These are phyloP conservation scores for Copidosoma aretas DNA, from an alignment of 2,888 invertebrate species.

Conservation along the genomic window DNA sequence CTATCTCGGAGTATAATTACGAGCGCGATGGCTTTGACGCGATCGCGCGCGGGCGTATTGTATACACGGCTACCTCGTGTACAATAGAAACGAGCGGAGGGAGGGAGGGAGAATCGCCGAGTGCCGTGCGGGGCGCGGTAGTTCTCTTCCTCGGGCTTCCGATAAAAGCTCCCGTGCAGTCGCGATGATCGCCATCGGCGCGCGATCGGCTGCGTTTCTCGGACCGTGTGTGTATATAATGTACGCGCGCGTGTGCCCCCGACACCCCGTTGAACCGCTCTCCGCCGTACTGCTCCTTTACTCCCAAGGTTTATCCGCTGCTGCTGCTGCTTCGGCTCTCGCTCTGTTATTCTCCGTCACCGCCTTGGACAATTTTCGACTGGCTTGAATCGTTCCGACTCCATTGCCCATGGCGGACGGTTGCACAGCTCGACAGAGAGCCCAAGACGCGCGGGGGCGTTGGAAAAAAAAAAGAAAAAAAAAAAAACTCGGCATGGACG, in stretches of 20 bases:
- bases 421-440: too few species aligned
- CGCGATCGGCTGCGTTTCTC: constrained; percentile 43
- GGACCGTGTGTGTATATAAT: constrained; percentile 36
- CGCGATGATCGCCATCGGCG: constrained; percentile 49
- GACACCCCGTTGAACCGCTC: constrained; percentile 20
- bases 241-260: constrained; percentile 8
- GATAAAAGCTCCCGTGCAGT: constrained; percentile 41
- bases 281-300: not conserved
- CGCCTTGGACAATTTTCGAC: not conserved
- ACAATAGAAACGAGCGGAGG: too few species aligned
- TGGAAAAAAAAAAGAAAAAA: not conserved
- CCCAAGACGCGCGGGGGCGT: too few species aligned
- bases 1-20: constrained; percentile 40
- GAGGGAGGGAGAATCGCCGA: constrained; percentile 32
- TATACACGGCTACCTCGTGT: not conserved
- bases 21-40: constrained; percentile 37
- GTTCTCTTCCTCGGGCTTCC: constrained; percentile 1
- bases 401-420: too few species aligned
- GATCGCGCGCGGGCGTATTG: constrained; percentile 12
- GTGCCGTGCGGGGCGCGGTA: constrained; percentile 8
- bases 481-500: not conserved
- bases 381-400: too few species aligned
- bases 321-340: too few species aligned
- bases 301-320: too few species aligned
- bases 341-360: not conserved